phyloP scores from a whole-genome alignment of 2,797 vertebrate genomes.

The Rhinatrema bivittatum region DNA sequence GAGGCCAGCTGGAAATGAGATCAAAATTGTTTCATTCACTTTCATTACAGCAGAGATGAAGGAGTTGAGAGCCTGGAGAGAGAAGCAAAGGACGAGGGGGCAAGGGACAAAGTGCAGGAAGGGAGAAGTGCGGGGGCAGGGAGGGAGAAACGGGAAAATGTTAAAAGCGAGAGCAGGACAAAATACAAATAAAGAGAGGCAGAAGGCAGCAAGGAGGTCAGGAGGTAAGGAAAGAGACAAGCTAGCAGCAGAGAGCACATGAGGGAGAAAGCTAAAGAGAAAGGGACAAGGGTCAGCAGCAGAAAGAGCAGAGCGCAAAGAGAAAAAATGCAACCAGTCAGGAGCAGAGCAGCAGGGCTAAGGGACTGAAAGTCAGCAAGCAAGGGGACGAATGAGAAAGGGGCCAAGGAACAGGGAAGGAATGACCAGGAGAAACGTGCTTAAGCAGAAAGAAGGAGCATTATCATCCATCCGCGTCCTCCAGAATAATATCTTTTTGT shows the following conservation, averaged over 20 bases:
- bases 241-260: neutral
- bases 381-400: too few species aligned
- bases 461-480: too few species aligned
- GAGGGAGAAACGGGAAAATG: neutral
- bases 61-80: fast-evolving
- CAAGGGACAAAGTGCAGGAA: neutral
- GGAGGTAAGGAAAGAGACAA: neutral
- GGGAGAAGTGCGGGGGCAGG: fast-evolving
- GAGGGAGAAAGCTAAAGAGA: constrained; percentile 22
- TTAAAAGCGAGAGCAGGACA: constrained; percentile 9
- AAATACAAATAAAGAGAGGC: constrained; percentile 37
- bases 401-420: too few species aligned
- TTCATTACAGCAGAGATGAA: constrained; percentile 13
- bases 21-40: constrained; percentile 26
- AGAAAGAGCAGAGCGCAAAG: neutral
- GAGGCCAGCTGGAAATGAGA: constrained; percentile 18
- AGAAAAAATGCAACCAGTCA: neutral
- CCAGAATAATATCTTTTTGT: too few species aligned
- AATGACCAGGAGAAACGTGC: too few species aligned
- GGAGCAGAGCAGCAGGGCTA: neutral
- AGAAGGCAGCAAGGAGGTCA: constrained; percentile 35
- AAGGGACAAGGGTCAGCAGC: constrained; percentile 5
- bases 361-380: too few species aligned
- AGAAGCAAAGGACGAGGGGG: fast-evolving
- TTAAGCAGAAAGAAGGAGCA: too few species aligned